Evolutionary conservation across 2,888 invertebrate species (phyloP).

Genomic region (Alloscopus bannaensis): DNA sequence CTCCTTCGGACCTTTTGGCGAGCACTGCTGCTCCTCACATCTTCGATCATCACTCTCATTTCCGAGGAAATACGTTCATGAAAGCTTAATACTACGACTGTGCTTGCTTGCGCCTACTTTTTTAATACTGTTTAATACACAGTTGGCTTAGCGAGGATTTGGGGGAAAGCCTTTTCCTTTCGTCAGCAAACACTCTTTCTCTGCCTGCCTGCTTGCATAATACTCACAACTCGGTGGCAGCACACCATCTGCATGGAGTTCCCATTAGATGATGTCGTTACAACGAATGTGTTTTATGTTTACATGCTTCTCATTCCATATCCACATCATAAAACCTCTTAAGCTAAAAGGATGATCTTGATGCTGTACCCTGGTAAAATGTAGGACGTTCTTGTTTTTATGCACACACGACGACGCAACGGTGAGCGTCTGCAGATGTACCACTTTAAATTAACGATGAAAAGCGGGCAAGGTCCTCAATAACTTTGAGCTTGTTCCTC

Average conservation of each 20-base stretch:
- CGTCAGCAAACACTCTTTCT: slow-evolving; percentile 16
- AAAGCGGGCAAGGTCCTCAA: slow-evolving; percentile 57
- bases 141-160: slow-evolving; percentile 45
- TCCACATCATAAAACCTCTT: slow-evolving; percentile 30
- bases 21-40: not conserved
- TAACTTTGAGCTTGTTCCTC: slow-evolving; percentile 18
- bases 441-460: slow-evolving; percentile 20
- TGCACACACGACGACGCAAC: not conserved
- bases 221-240: not conserved
- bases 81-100: too few relatives aligned
- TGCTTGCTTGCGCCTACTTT: slow-evolving; percentile 7
- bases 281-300: slow-evolving; percentile 32
- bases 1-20: slow-evolving; percentile 5
- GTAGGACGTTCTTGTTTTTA: not conserved
- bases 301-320: slow-evolving; percentile 31
- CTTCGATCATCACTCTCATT: slow-evolving; percentile 3
- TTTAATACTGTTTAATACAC: slow-evolving; percentile 51
- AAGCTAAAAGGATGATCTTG: not conserved
- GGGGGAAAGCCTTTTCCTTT: slow-evolving; percentile 24
- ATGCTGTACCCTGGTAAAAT: slow-evolving; percentile 12
- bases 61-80: slow-evolving; percentile 9
- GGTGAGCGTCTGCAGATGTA: too few relatives aligned
- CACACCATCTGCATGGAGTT: too few relatives aligned
- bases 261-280: slow-evolving; percentile 7
- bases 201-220: slow-evolving; percentile 4